Percentiles rank a stretch among this genome's conserved stretches.
phyloP scores from a whole-genome alignment of 2,797 vertebrate species.

The Sebastiscus albofasciatus region DNA sequence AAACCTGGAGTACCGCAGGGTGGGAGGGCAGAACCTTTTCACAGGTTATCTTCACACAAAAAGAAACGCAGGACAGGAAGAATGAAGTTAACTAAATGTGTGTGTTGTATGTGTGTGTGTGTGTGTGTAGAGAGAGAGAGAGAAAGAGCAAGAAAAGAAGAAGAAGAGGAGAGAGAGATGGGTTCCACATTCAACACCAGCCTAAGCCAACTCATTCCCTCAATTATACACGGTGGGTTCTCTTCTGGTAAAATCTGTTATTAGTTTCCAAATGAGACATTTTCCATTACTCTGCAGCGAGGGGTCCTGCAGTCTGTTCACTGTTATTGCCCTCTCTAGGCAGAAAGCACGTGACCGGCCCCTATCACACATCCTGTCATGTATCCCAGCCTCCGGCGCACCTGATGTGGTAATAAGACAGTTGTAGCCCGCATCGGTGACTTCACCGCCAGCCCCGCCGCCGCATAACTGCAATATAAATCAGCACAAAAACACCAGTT shows the following conservation, averaged over 20 bases:
- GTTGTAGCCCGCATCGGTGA: constrained; percentile 9
- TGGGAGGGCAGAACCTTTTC: constrained; percentile 35
- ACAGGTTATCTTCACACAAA: constrained; percentile 20
- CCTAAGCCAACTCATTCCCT: constrained; percentile 31
- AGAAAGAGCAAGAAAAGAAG: background rate
- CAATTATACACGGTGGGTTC: constrained; percentile 34
- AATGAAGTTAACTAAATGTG: background rate
- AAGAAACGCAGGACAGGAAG: constrained; percentile 11
- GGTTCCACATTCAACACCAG: constrained; percentile 36
- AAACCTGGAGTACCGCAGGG: constrained; percentile 28
- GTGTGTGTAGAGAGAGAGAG: background rate
- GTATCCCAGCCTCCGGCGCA: constrained; percentile 24
- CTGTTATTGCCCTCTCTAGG: constrained; percentile 45
- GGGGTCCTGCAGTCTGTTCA: constrained; percentile 17
- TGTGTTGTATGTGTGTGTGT: background rate
- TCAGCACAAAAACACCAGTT: constrained; percentile 55
- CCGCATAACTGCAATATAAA: constrained; percentile 49
- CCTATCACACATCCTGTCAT: constrained; percentile 43
- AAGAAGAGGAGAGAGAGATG: constrained; percentile 30
- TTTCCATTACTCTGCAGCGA: constrained; percentile 41
- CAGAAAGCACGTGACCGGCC: constrained; percentile 25
- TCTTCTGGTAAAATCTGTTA: constrained; percentile 38
- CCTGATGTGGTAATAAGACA: constrained; percentile 33
- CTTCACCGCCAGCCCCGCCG: constrained; percentile 22
- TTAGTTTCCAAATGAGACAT: constrained; percentile 59